Evolutionary conservation across 2,888 invertebrate genomes (phyloP).

Genomic region (Colostygia pectinataria): DNA sequence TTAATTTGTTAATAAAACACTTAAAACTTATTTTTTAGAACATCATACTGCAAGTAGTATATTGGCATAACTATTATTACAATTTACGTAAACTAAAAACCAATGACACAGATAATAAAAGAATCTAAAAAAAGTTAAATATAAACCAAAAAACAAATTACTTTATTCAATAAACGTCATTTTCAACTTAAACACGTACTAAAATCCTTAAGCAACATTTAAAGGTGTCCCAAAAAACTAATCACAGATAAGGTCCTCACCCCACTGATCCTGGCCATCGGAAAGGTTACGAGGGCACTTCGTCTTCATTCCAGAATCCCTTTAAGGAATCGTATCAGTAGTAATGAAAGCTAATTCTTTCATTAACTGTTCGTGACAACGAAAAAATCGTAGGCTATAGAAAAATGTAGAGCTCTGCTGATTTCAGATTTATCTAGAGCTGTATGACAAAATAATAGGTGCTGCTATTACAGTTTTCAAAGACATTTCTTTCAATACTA

Average conservation of each 20-base stretch:
- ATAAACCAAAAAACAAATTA: background rate
- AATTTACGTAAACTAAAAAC: too few relatives aligned
- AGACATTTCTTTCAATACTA: too few relatives aligned
- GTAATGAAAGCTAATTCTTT: conserved; percentile 83
- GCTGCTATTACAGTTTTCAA: background rate
- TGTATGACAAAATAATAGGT: background rate
- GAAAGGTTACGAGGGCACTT: conserved; percentile 74
- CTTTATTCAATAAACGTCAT: background rate
- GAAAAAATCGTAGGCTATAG: conserved; percentile 71
- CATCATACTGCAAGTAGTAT: too few relatives aligned
- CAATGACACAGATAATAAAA: too few relatives aligned
- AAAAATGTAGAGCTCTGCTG: conserved; percentile 54
- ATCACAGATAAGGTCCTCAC: conserved; percentile 71
- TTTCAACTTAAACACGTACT: conserved; percentile 5
- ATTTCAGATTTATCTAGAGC: conserved; percentile 29
- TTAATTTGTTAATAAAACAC: too few relatives aligned
- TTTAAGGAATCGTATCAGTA: conserved; percentile 80
- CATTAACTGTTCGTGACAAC: conserved; percentile 80
- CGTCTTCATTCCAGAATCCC: conserved; percentile 79
- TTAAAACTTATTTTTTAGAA: too few relatives aligned
- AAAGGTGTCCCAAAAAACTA: conserved; percentile 65
- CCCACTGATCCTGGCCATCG: conserved; percentile 65
- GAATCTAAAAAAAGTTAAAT: too few relatives aligned
- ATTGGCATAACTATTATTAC: too few relatives aligned
- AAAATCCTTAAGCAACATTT: conserved; percentile 45